Conservation (phyloP, 2,797 vertebrate species). For the Zonotrichia albicollis region DNA sequence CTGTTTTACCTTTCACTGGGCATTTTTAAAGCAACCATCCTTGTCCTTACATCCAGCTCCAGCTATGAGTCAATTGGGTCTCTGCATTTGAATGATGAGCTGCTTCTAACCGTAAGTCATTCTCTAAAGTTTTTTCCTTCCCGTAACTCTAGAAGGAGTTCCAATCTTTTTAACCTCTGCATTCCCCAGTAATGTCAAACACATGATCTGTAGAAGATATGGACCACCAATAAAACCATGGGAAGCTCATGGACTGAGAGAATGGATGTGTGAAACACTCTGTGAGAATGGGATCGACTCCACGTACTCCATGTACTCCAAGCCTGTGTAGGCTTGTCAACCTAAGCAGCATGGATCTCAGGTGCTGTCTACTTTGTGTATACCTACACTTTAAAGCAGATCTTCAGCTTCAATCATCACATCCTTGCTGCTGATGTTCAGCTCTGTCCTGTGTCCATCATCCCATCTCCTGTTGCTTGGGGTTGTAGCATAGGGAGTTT, state of each 20-base stretch:
- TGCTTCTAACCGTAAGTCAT: not conserved
- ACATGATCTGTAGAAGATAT: not conserved
- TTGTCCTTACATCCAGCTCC: not conserved
- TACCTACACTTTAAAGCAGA: not conserved
- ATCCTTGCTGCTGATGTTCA: not conserved
- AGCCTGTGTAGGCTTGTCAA: not conserved
- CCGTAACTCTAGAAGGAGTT: not conserved
- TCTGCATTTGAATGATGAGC: not conserved
- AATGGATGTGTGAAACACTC: not conserved
- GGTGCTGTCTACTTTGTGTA: not conserved
- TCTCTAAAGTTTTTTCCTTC: not conserved
- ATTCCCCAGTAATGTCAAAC: conserved; percentile 18
- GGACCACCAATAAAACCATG: conserved; percentile 1
- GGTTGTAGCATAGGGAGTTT: not conserved
- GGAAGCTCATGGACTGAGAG: not conserved
- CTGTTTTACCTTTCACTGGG: not conserved
- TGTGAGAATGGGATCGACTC: not conserved
- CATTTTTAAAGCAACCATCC: not conserved
- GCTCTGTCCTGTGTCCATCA: not conserved
- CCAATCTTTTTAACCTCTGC: conserved; percentile 18
- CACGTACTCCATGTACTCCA: not conserved
- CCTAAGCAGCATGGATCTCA: not conserved
- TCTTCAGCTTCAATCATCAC: not conserved
- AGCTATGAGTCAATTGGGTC: not conserved
- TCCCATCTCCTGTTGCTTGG: not conserved